Conservation (phyloP, 2,113 vertebrate species). For the Scortum barcoo region DNA sequence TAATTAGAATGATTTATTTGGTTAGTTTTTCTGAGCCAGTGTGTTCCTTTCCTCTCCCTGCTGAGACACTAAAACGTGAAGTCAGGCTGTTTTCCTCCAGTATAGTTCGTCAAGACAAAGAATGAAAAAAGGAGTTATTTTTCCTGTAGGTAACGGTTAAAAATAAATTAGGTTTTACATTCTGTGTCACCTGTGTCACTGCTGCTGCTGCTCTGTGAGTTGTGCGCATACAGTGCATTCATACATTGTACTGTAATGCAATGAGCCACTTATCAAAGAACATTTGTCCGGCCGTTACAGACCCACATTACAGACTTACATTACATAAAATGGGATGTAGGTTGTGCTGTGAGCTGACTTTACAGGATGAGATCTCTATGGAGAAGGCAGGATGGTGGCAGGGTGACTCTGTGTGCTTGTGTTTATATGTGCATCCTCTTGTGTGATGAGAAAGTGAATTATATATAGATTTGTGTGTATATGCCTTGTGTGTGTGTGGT, state of each 20-base stretch:
- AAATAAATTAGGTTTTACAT: background rate
- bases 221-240: background rate
- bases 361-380: slow-evolving; percentile 18
- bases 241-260: background rate
- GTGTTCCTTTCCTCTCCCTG: background rate
- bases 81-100: background rate
- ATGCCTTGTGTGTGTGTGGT: background rate
- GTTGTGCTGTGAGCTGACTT: slow-evolving; percentile 19
- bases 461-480: background rate
- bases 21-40: background rate
- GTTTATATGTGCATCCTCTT: background rate
- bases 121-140: background rate
- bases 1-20: slow-evolving; percentile 51
- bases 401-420: background rate
- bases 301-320: slow-evolving; percentile 11
- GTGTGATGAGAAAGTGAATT: background rate
- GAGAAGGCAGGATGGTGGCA: background rate
- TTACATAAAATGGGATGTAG: slow-evolving; percentile 33
- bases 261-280: slow-evolving; percentile 18
- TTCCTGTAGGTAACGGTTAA: background rate
- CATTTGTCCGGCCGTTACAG: slow-evolving; percentile 6
- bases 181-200: background rate
- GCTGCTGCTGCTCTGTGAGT: background rate
- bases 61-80: background rate
- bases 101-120: slow-evolving; percentile 2